Evolutionary conservation across 1,140 invertebrate genomes (phyloP).

Genomic region (Monomorium pharaonis): DNA sequence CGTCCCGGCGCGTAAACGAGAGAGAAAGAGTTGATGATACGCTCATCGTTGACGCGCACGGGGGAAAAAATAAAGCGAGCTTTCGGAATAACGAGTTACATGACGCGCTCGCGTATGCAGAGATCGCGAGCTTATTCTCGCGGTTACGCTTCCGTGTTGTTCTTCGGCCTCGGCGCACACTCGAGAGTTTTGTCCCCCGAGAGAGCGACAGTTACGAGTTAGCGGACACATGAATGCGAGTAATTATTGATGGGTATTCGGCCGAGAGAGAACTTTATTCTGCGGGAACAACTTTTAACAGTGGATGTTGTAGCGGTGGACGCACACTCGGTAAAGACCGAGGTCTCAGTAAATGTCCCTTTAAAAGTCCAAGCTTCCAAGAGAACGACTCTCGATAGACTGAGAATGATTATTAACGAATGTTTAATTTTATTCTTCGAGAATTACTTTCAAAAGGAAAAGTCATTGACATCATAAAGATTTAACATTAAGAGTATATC

Average conservation of each 20-base stretch:
- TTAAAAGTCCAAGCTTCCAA: background rate
- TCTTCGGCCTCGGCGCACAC: slow-evolving; percentile 41
- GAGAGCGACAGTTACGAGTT: slow-evolving; percentile 53
- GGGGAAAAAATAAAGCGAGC: slow-evolving; percentile 33
- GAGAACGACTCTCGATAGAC: background rate
- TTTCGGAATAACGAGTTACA: slow-evolving; percentile 46
- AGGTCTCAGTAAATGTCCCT: background rate
- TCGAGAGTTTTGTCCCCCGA: slow-evolving; percentile 42
- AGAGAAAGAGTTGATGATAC: slow-evolving; percentile 31
- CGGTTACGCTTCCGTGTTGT: slow-evolving; percentile 47
- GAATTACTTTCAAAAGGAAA: background rate
- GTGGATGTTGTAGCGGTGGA: background rate
- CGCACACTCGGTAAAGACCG: background rate
- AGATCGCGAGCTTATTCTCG: slow-evolving; percentile 52
- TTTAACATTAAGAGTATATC: background rate
- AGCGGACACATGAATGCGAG: slow-evolving; percentile 48
- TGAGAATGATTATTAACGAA: background rate
- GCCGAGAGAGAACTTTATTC: slow-evolving; percentile 49
- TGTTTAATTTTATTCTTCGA: background rate
- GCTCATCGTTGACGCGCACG: background rate
- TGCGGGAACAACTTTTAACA: slow-evolving; percentile 47
- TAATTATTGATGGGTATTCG: slow-evolving; percentile 58
- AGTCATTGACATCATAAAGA: background rate
- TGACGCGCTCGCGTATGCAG: slow-evolving; percentile 35
- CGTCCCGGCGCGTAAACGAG: slow-evolving; percentile 12